Evolutionary conservation across 2,797 vertebrate species (phyloP).

Genomic region (Typhlichthys eigenmanni): DNA sequence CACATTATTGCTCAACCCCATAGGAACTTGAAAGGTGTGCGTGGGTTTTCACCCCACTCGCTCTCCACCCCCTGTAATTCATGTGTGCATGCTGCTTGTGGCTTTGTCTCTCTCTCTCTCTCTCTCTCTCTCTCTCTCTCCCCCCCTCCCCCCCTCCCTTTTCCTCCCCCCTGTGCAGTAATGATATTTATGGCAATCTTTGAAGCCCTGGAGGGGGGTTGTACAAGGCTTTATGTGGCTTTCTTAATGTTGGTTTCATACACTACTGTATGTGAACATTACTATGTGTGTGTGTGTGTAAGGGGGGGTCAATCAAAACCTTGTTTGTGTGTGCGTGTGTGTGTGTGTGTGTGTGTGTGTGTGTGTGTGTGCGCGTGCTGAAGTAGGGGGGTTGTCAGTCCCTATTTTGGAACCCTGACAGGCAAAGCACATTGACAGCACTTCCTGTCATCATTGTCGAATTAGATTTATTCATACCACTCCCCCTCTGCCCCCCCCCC

Average conservation of each 20-base stretch:
- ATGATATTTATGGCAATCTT: slow-evolving; percentile 73
- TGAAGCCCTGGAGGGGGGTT: slow-evolving; percentile 62
- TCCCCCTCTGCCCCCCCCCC: slow-evolving; percentile 1
- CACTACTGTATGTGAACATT: slow-evolving; percentile 14
- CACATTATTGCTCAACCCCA: slow-evolving; percentile 51
- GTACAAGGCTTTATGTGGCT: slow-evolving; percentile 58
- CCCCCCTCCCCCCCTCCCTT: slow-evolving; percentile 5
- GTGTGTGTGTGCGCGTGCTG: not conserved
- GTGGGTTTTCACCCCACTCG: slow-evolving; percentile 41
- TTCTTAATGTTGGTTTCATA: slow-evolving; percentile 58
- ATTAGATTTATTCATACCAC: slow-evolving; percentile 5
- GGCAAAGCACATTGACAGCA: slow-evolving; percentile 10
- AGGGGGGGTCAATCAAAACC: too few relatives aligned
- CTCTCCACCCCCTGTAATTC: slow-evolving; percentile 20
- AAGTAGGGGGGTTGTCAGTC: slow-evolving; percentile 7
- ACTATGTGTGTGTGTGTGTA: slow-evolving; percentile 12
- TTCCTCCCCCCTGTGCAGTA: slow-evolving; percentile 48
- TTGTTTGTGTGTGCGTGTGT: not conserved
- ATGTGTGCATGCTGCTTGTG: not conserved
- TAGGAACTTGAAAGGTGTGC: slow-evolving; percentile 35
- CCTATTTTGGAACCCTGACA: slow-evolving; percentile 20
- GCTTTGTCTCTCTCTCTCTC: slow-evolving; percentile 42
- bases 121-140: slow-evolving; percentile 40
- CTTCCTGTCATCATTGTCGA: slow-evolving; percentile 35
- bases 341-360: not conserved